phyloP scores from a whole-genome alignment of 2,888 invertebrate species.

The Drosophila recens region DNA sequence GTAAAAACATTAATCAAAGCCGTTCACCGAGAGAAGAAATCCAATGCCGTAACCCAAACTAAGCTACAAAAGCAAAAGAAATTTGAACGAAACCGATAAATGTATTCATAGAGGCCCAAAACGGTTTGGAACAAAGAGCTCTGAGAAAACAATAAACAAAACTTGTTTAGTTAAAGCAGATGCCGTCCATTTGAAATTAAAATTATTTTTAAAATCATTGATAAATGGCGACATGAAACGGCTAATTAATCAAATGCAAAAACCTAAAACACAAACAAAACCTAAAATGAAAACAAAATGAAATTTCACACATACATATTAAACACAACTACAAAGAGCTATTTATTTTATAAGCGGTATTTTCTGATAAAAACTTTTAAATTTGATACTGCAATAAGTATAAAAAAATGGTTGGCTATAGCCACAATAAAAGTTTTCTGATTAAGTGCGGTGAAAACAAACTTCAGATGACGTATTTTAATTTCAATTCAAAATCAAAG shows the following conservation, averaged over 20 bases:
- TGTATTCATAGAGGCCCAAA: constrained; percentile 41
- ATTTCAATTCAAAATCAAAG: not conserved
- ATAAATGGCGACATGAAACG: constrained; percentile 70
- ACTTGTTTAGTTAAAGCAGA: constrained; percentile 70
- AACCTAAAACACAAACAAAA: constrained; percentile 30
- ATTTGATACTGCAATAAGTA: constrained; percentile 6
- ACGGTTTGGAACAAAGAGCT: constrained; percentile 42
- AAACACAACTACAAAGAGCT: constrained; percentile 20
- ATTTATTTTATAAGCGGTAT: constrained; percentile 15
- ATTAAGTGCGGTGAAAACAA: not conserved
- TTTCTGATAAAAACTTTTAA: constrained; percentile 18
- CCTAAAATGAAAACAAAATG: constrained; percentile 14
- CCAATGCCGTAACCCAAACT: constrained; percentile 23
- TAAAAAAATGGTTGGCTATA: constrained; percentile 14
- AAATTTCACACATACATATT: constrained; percentile 45
- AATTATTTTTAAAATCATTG: constrained; percentile 66
- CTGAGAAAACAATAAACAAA: constrained; percentile 57
- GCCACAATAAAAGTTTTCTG: constrained; percentile 11
- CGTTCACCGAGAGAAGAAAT: constrained; percentile 29
- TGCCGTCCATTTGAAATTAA: constrained; percentile 64
- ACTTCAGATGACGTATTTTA: not conserved
- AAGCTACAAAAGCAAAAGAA: constrained; percentile 46
- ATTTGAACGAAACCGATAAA: constrained; percentile 42
- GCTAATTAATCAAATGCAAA: constrained; percentile 79
- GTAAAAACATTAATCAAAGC: constrained; percentile 76